phyloP scores from a whole-genome alignment of 2,797 vertebrate species.

The Amphiprion clarkii region DNA sequence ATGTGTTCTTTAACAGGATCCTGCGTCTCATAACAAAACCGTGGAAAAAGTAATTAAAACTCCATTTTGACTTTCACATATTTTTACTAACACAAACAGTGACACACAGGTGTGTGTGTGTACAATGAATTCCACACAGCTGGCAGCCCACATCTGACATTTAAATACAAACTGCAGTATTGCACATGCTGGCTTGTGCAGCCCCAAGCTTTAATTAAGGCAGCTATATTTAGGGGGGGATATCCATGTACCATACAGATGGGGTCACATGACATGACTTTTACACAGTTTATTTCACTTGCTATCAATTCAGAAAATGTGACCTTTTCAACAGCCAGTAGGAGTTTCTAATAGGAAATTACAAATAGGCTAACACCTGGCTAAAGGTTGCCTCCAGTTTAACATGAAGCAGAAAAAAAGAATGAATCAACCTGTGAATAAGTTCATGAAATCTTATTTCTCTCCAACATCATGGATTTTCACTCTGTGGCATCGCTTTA shows the following conservation, averaged over 20 bases:
- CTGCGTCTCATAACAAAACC: background rate
- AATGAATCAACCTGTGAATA: too few relatives aligned
- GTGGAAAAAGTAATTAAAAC: background rate
- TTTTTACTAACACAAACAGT: background rate
- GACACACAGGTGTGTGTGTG: too few relatives aligned
- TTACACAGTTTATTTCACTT: conserved; percentile 11
- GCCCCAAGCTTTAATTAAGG: background rate
- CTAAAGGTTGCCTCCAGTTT: too few relatives aligned
- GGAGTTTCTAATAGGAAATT: too few relatives aligned
- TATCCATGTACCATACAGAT: background rate
- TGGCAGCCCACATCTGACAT: background rate
- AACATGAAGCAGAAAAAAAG: too few relatives aligned
- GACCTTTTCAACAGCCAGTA: background rate
- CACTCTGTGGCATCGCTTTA: too few relatives aligned
- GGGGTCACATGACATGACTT: background rate
- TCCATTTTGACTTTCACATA: too few relatives aligned
- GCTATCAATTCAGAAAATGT: background rate
- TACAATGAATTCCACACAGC: background rate
- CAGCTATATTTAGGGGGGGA: background rate
- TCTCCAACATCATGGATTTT: too few relatives aligned
- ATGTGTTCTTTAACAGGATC: conserved; percentile 20
- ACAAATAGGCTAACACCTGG: too few relatives aligned
- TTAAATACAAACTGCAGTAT: conserved; percentile 11
- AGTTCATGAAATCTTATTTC: too few relatives aligned
- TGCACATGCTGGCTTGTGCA: background rate